phyloP scores from a whole-genome alignment of 2,113 vertebrate genomes.

The Todiramphus chloris region DNA sequence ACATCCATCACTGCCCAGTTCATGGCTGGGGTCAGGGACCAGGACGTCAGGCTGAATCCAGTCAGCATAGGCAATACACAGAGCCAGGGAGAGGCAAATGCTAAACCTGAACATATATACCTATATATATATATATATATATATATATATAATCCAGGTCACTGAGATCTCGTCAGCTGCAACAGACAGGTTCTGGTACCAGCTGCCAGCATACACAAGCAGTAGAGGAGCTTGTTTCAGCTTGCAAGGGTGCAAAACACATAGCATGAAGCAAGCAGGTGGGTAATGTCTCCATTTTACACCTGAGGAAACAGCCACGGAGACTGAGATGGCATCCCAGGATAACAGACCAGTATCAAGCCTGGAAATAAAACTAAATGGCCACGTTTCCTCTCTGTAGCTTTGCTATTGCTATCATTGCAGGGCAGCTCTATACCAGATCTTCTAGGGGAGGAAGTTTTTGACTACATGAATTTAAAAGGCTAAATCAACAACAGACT shows the following conservation, averaged over 20 bases:
- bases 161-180: background rate
- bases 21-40: background rate
- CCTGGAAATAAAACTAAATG: background rate
- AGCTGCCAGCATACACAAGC: background rate
- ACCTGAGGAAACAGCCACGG: background rate
- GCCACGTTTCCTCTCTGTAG: background rate
- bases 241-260: constrained; percentile 1
- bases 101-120: background rate
- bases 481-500: background rate
- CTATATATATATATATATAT: too few species aligned
- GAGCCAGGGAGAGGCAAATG: background rate
- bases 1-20: accelerated
- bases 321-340: background rate
- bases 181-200: background rate
- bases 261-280: background rate
- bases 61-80: accelerated
- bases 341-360: background rate
- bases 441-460: background rate
- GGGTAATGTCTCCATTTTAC: constrained; percentile 34
- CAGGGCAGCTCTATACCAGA: background rate
- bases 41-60: background rate
- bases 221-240: background rate
- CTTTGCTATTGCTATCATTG: background rate
- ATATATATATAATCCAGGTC: background rate
- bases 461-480: background rate